These are phyloP conservation scores for Odontophorus gujanensis DNA, from an alignment of 2,113 vertebrate species.

Conservation along the genomic window DNA sequence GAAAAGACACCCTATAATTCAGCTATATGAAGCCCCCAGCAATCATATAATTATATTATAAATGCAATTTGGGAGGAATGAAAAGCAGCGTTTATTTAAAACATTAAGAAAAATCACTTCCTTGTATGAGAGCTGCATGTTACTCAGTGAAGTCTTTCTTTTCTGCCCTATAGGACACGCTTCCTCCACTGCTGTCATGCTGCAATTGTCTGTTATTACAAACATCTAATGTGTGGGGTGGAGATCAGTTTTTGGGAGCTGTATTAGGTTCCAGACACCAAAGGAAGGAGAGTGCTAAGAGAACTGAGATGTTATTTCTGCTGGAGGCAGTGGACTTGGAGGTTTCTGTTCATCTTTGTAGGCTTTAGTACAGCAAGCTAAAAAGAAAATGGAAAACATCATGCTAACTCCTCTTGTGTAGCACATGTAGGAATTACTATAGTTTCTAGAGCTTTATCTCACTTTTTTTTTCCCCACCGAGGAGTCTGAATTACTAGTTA, in stretches of 20 bases:
- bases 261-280: background rate
- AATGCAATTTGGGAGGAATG: conserved; percentile 70
- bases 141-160: conserved; percentile 41
- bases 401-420: background rate
- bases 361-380: background rate
- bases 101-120: conserved; percentile 60
- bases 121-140: background rate
- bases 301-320: background rate
- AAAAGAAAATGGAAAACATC: background rate
- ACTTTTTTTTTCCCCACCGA: background rate
- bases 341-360: background rate
- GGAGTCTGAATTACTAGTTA: background rate
- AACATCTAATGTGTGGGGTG: background rate
- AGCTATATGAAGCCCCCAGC: conserved; percentile 77
- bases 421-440: background rate
- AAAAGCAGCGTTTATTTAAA: conserved; percentile 73
- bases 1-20: conserved; percentile 77
- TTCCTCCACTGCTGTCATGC: background rate
- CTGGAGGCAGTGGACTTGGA: background rate
- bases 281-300: background rate
- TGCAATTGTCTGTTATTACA: background rate
- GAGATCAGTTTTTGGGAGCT: background rate
- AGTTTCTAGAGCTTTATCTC: background rate
- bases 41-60: conserved; percentile 77
- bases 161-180: background rate